phyloP scores from a whole-genome alignment of 2,113 vertebrate genomes.

The Erythrolamprus reginae region DNA sequence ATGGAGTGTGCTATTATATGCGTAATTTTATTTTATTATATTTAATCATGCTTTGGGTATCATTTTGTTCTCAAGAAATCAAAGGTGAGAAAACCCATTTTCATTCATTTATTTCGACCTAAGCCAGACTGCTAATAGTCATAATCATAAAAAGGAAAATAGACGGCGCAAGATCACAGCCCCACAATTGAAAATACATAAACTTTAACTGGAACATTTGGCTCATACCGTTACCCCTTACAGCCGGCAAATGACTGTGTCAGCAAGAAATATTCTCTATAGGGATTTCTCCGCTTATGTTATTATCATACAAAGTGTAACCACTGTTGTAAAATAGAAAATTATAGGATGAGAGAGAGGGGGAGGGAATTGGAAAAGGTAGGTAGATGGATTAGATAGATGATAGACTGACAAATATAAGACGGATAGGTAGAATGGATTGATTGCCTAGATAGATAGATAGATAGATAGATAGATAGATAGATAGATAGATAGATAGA shows the following conservation, averaged over 20 bases:
- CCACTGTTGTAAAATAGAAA: conserved; percentile 15
- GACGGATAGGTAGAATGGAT: not conserved
- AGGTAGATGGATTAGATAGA: not conserved
- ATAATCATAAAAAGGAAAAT: not conserved
- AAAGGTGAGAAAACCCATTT: conserved; percentile 5
- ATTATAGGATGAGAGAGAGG: not conserved
- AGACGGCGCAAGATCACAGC: not conserved
- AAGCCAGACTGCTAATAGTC: not conserved
- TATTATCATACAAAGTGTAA: conserved; percentile 8
- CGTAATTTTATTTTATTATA: not conserved
- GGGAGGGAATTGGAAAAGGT: not conserved
- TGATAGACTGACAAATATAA: not conserved
- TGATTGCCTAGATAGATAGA: not conserved
- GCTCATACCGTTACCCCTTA: conserved; percentile 17
- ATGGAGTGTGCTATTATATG: not conserved
- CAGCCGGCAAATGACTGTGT: conserved; percentile 25
- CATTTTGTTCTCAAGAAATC: not conserved
- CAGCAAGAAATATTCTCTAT: conserved; percentile 19
- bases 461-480: too few species aligned
- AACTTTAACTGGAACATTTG: conserved; percentile 23
- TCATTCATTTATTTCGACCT: conserved; percentile 31
- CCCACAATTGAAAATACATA: not conserved
- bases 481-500: too few species aligned
- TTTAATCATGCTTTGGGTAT: not conserved
- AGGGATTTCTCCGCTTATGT: not conserved